Evolutionary conservation across 2,888 invertebrate species (phyloP).

Genomic region (Pollenia angustigena): DNA sequence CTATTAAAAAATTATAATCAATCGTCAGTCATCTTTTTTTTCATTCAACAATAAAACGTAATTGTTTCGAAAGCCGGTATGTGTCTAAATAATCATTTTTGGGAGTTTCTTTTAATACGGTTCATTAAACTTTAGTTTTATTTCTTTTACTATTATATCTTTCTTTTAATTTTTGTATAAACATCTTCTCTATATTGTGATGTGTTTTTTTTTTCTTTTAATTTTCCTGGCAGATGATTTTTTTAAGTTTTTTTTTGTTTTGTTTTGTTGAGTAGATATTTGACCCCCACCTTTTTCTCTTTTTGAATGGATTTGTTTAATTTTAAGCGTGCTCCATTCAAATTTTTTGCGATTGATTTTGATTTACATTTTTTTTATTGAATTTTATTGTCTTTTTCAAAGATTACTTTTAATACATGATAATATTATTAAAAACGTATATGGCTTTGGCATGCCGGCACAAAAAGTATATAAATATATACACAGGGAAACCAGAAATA

Average conservation of each 20-base stretch:
- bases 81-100: constrained; percentile 24
- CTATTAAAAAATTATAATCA: background rate
- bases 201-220: constrained; percentile 7
- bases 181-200: constrained; percentile 4
- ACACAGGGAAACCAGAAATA: too few relatives aligned
- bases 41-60: constrained; percentile 16
- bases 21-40: constrained; percentile 12
- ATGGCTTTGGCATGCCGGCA: constrained; percentile 29
- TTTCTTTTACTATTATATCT: constrained; percentile 22
- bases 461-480: too few relatives aligned
- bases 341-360: constrained; percentile 28
- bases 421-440: constrained; percentile 25
- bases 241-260: constrained; percentile 9
- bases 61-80: constrained; percentile 43
- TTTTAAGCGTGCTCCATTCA: constrained; percentile 53
- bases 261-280: constrained; percentile 25
- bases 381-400: background rate
- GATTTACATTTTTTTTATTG: background rate
- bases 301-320: constrained; percentile 1
- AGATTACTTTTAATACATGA: constrained; percentile 17
- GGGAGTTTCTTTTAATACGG: constrained; percentile 32
- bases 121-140: constrained; percentile 65
- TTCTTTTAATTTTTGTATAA: constrained; percentile 1
- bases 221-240: constrained; percentile 5
- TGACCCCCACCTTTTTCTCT: constrained; percentile 48